These are phyloP conservation scores for Procambarus clarkii DNA, from an alignment of 1,140 invertebrate genomes.

Conservation along the genomic window DNA sequence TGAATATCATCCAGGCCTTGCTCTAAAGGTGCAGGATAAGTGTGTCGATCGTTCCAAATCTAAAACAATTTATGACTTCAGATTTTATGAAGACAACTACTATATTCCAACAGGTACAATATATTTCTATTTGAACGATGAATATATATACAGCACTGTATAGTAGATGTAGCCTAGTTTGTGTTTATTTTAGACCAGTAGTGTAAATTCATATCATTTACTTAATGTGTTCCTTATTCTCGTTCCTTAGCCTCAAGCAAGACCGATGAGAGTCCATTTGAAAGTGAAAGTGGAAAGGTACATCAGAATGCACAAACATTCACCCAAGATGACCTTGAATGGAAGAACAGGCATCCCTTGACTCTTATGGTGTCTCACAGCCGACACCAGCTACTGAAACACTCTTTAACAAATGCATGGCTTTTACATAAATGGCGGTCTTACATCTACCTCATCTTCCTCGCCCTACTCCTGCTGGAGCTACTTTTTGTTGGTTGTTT, in stretches of 20 bases:
- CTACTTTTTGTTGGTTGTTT: slow-evolving; percentile 27
- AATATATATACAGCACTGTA: neutral
- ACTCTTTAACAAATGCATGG: slow-evolving; percentile 49
- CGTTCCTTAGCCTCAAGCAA: neutral
- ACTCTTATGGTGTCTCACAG: slow-evolving; percentile 28
- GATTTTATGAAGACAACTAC: slow-evolving; percentile 50
- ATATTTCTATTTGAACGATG: neutral
- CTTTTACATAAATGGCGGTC: slow-evolving; percentile 42
- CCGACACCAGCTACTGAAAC: slow-evolving; percentile 29
- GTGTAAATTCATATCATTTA: neutral
- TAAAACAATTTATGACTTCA: slow-evolving; percentile 40
- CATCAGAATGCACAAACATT: slow-evolving; percentile 17
- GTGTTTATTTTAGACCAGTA: neutral
- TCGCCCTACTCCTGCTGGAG: slow-evolving; percentile 17
- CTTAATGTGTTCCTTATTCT: too few species aligned
- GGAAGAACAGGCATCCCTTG: slow-evolving; percentile 45
- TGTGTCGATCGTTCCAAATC: slow-evolving; percentile 21
- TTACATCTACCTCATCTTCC: slow-evolving; percentile 46
- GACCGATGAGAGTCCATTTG: slow-evolving; percentile 36
- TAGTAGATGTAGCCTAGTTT: neutral
- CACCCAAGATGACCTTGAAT: slow-evolving; percentile 27
- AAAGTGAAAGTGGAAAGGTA: neutral
- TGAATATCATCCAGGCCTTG: neutral
- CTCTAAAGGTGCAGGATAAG: slow-evolving; percentile 32
- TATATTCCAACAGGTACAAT: slow-evolving; percentile 26